These are phyloP conservation scores for Phalanger gymnotis DNA, from an alignment of 2,797 vertebrate genomes.

Conservation along the genomic window DNA sequence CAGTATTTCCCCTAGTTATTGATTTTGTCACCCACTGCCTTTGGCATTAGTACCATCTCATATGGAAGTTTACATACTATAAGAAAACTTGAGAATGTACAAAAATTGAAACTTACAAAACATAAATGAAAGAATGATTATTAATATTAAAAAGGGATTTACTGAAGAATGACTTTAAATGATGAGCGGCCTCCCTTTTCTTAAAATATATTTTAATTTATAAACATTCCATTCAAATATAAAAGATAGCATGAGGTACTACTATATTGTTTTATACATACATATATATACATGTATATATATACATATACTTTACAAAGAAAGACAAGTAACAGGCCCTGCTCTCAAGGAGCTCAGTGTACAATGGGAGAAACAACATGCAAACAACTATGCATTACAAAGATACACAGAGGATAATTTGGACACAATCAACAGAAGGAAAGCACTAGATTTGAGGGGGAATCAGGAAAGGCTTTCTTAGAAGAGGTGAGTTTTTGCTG, in stretches of 20 bases:
- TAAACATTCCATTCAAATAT: constrained; percentile 28
- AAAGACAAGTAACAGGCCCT: background rate
- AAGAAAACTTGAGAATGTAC: constrained; percentile 33
- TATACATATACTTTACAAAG: background rate
- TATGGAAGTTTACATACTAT: constrained; percentile 7
- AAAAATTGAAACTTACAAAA: constrained; percentile 40
- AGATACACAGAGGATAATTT: background rate
- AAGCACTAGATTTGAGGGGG: background rate
- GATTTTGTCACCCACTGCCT: constrained; percentile 31
- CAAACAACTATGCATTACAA: background rate
- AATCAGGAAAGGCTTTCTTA: background rate
- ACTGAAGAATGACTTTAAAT: constrained; percentile 33
- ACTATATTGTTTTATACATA: background rate
- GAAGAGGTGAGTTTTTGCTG: background rate
- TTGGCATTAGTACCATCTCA: constrained; percentile 29
- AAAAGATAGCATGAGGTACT: constrained; percentile 23
- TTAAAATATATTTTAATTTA: constrained; percentile 44
- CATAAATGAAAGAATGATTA: constrained; percentile 1
- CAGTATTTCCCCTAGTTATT: constrained; percentile 29
- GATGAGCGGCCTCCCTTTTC: constrained; percentile 1
- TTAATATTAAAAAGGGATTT: background rate
- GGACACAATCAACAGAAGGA: background rate
- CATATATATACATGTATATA: background rate
- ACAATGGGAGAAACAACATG: background rate
- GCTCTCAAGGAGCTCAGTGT: background rate